Evolutionary conservation across 1,140 invertebrate genomes (phyloP).

Genomic region (Apolygus lucorum): DNA sequence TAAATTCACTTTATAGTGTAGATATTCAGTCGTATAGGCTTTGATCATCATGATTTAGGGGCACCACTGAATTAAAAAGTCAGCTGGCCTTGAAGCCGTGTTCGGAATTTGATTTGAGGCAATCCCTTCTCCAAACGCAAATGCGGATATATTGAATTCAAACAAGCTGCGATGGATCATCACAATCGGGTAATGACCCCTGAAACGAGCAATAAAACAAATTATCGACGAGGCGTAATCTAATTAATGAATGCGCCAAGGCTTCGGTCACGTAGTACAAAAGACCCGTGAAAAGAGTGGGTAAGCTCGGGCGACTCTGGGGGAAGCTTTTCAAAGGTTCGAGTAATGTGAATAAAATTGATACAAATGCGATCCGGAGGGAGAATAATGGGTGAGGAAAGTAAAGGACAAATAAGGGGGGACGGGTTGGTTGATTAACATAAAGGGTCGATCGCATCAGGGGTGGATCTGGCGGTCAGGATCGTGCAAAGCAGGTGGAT

Average conservation of each 20-base stretch:
- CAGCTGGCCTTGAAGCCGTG: too few relatives aligned
- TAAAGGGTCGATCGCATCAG: too few relatives aligned
- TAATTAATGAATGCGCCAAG: background rate
- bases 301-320: background rate
- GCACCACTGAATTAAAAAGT: too few relatives aligned
- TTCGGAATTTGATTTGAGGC: too few relatives aligned
- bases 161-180: background rate
- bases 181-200: background rate
- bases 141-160: background rate
- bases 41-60: too few relatives aligned
- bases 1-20: too few relatives aligned
- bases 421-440: background rate
- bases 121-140: too few relatives aligned
- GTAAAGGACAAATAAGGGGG: background rate
- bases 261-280: too few relatives aligned
- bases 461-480: too few relatives aligned
- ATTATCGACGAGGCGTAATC: background rate
- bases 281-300: background rate
- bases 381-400: background rate
- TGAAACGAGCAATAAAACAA: background rate
- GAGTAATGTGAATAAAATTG: constrained; percentile 17
- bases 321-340: background rate
- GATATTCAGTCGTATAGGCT: too few relatives aligned
- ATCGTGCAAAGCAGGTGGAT: too few relatives aligned
- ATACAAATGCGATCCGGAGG: constrained; percentile 4